Evolutionary conservation across 2,797 vertebrate species (phyloP).

Genomic region (Anolis apletophallus): DNA sequence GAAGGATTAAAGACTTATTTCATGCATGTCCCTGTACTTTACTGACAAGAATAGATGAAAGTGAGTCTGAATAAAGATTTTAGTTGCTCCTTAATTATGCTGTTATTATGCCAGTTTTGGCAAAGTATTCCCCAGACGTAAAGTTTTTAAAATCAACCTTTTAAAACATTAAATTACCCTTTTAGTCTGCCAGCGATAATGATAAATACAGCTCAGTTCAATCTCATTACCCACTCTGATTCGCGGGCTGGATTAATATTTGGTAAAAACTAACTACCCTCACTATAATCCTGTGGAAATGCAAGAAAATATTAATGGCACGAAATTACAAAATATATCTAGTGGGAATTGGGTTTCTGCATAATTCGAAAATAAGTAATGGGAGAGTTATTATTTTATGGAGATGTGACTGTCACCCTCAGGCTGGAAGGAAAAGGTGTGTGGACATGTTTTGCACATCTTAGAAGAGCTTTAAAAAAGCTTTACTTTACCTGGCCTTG

Average conservation of each 20-base stretch:
- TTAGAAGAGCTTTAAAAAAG: too few species aligned
- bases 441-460: background rate
- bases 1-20: constrained; percentile 70
- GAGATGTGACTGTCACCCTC: background rate
- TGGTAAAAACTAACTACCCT: constrained; percentile 54
- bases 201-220: constrained; percentile 73
- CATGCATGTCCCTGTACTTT: constrained; percentile 64
- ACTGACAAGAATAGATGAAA: constrained; percentile 72
- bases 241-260: constrained; percentile 59
- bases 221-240: constrained; percentile 64
- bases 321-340: constrained; percentile 11
- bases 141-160: constrained; percentile 75
- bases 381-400: background rate
- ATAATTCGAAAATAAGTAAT: background rate
- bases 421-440: too few species aligned
- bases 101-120: constrained; percentile 67
- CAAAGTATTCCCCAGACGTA: constrained; percentile 65
- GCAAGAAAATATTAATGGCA: constrained; percentile 8
- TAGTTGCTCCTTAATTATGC: constrained; percentile 73
- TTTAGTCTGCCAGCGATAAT: constrained; percentile 66
- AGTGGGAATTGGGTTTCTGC: background rate
- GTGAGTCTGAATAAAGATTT: constrained; percentile 74
- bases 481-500: background rate
- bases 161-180: constrained; percentile 77
- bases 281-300: constrained; percentile 9